Base-by-base conservation (phyloP, 30 jellyfish, hydroid and myxozoan species). In the Mastigias papua region DNA sequence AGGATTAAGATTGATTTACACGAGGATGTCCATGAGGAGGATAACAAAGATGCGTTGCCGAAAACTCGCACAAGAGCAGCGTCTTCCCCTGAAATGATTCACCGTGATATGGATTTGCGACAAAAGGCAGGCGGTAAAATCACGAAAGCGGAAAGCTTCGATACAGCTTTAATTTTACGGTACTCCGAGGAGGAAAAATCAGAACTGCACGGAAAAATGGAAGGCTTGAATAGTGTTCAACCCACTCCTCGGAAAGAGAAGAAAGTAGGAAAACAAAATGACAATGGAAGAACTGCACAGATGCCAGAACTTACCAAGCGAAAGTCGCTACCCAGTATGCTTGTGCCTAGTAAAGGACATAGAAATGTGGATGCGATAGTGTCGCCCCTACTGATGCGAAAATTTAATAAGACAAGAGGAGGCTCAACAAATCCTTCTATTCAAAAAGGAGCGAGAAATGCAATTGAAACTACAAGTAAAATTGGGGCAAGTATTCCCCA, bases 1-100 rank as follows among this genome's bases (percentile, higher is more conserved):
- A 21, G 15, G 19, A 81, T 81, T 28, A 81, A 67, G 57, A 81
- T 81, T 65, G 85, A 81, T 13, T 50, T 69, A 16, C 73, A 33
- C 67, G 91, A 64, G 7, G 54, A 48, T 28, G 74, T 22, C 42
- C 21, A 17, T 22, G 74, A 63, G 2, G 74, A 2, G 2, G 0
- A 10, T 5, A 63, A 20, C 8, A 42, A 63, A 7, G 74, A 25
- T 19, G 42, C 3, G 19, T 1, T 19, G 37, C 67, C 20, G 9
- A 54, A 54, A 19, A 10, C 23, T 19, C 23, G 67, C 25, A 10
- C 9, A 19, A 54, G 67, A 54, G 67, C 67, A 54, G 5, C 3
- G 27, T 54, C 67, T 21, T 11, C 27, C 27, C 67, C 67, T 54
- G 67, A 54, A 11, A 10, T 54, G 25, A 25, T 54, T 2, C 7